Base-by-base conservation (phyloP, 2,113 vertebrate genomes). In the Herpetotheres cachinnans region DNA sequence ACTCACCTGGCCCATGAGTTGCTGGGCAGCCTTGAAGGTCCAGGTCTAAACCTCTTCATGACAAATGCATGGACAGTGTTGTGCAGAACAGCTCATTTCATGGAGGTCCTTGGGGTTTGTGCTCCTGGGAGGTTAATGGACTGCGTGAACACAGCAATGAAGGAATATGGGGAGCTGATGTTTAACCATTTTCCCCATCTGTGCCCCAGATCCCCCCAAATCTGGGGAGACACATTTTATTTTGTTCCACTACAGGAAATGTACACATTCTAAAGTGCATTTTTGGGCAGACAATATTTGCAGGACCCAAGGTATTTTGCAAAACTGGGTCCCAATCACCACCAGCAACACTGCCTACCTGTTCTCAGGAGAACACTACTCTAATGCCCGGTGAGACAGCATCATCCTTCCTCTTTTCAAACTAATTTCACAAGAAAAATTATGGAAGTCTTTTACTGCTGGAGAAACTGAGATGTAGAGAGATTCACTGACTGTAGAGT, bases 221-320 rank as follows among this genome's bases (percentile, higher is more conserved):
- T 36, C 21, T 38, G 52, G 8, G 26, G 46, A 49, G 3, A 56
- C 11, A 34, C 0, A 3, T 67, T 56, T 80, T 30, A 19, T 80
- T 69, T 74, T 44, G 10, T 46, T 7, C 24, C 16, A 10, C 20
- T 62, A 25, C 55, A 73, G 69, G 36, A 59, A 59, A 72, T 3
- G 9, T 30, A 36, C 12, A 9, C 2, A 3, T 55, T 67, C 42
- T 36, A 55, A 67, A 50, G 36, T 0, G 3, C 3, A 1, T 44
- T 63, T 82, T 71, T 58, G 36, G 24, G 50, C 11, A 86, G n/a
- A 36, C 3, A 12, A 10, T 56, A 30, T 50, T 69, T 56, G 19
- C 29, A 61, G 32, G 66, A 54, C 32, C 5, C 29, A 16, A 40
- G 11, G 2, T 26, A 25, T 50, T 82, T 55, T 78, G 54, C 17